Evolutionary conservation across 37 sponge, comb jelly and placozoan genomes (phyloP).

Genomic region (Halisarca cf. caerulea): DNA sequence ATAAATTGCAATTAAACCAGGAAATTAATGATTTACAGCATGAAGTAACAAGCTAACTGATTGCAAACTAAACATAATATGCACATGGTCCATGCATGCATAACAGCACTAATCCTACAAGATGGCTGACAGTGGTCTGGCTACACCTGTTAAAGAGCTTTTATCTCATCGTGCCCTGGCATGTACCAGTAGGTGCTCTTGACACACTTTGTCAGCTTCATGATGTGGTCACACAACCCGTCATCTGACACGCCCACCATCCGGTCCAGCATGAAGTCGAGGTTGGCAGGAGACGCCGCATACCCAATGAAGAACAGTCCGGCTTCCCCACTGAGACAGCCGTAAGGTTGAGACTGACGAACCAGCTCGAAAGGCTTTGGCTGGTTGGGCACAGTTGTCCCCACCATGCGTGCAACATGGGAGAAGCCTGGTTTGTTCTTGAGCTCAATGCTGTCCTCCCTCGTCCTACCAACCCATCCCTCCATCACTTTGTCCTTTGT

Average conservation of each 20-base stretch:
- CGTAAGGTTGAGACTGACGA: constrained; percentile 64
- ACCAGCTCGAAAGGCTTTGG: constrained; percentile 63
- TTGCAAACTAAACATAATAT: too few species aligned
- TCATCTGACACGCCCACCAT: constrained; percentile 59
- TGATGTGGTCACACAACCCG: constrained; percentile 53
- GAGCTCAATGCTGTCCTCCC: constrained; percentile 47
- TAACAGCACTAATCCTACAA: too few species aligned
- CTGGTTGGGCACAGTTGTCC: neutral
- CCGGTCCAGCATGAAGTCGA: constrained; percentile 55
- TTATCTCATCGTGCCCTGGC: constrained; percentile 38
- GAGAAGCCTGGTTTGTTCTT: constrained; percentile 28
- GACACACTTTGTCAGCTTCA: constrained; percentile 58
- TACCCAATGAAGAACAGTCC: constrained; percentile 73
- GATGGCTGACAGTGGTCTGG: too few species aligned
- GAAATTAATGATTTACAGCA: too few species aligned
- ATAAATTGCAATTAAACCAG: too few species aligned
- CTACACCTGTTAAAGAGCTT: too few species aligned
- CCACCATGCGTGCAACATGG: constrained; percentile 67
- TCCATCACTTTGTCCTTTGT: constrained; percentile 43
- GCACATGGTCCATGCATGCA: too few species aligned
- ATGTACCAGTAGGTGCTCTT: constrained; percentile 68
- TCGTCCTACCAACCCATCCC: constrained; percentile 54
- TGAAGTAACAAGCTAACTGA: too few species aligned
- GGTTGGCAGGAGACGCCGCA: constrained; percentile 60
- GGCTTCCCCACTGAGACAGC: constrained; percentile 45